phyloP scores from a whole-genome alignment of 2,797 vertebrate species.

The Aldrovandia affinis region DNA sequence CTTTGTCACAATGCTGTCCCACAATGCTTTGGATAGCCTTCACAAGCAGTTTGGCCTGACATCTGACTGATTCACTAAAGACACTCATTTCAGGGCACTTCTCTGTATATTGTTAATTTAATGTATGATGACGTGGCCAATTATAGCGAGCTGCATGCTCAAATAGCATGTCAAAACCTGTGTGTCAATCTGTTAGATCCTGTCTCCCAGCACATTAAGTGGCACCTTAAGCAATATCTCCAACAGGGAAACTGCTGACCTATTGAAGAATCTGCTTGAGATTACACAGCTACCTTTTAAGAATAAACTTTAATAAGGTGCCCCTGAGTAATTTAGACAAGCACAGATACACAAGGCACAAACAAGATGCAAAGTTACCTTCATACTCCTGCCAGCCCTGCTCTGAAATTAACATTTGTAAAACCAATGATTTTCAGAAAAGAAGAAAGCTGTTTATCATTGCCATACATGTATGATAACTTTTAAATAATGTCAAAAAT shows the following conservation, averaged over 20 bases:
- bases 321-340: slow-evolving; percentile 12
- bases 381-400: slow-evolving; percentile 1
- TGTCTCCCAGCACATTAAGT: slow-evolving; percentile 80
- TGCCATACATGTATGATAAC: neutral
- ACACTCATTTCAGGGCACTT: slow-evolving; percentile 89
- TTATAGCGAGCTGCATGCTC: slow-evolving; percentile 86
- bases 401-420: neutral
- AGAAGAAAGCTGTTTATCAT: no score
- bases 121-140: slow-evolving; percentile 91
- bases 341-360: slow-evolving; percentile 41
- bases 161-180: slow-evolving; percentile 94
- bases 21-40: slow-evolving; percentile 62
- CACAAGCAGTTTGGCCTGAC: slow-evolving; percentile 78
- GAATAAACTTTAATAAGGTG: slow-evolving; percentile 47
- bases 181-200: slow-evolving; percentile 90
- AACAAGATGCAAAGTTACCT: slow-evolving; percentile 45
- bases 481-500: neutral
- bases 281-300: slow-evolving; percentile 68
- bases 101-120: slow-evolving; percentile 89
- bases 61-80: slow-evolving; percentile 85
- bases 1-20: slow-evolving; percentile 50
- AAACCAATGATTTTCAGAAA: no score
- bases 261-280: slow-evolving; percentile 75
- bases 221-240: slow-evolving; percentile 76
- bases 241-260: slow-evolving; percentile 74